Base-by-base conservation (phyloP, 2,113 vertebrate species). In the Paratilapia polleni region DNA sequence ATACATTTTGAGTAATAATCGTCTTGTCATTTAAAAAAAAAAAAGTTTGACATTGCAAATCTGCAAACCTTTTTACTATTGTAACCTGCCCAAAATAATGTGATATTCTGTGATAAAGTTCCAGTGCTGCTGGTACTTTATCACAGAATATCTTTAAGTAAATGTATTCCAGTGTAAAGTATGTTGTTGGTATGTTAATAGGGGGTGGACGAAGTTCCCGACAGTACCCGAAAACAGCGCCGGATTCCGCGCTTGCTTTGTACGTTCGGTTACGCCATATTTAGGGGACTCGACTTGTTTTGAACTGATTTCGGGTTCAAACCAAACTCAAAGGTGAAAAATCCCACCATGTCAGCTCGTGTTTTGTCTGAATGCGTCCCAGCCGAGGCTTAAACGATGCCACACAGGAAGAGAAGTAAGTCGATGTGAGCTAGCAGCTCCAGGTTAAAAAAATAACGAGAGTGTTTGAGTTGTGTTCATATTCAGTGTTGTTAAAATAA, bases 321-420 rank as follows among this genome's bases (percentile, higher is more conserved):
- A 1, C 1, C 5, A 17, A 4, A 0, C 4, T 8, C 8, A 36
- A 70, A 26, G 11, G 17, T n/a, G 36, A 4, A 73, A 34, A 22
- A 17, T 2, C 17, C 4, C 2, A 80, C 2, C 2, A 64, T 88
- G 75, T 31, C 41, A 4, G 2, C 2, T 15, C 1, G 1, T 7
- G 19, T 19, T 77, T 24, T 10, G 62, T 34, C 2, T 1, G 1
- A 1, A 77, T 87, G 64, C 13, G 4, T 64, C 76, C 58, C 12
- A 78, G 24, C 19, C 17, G 49, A 66, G 66, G 79, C 24, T 2
- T 82, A 61, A 85, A 81, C 31, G 5, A 93, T 91, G 91, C 34
- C 56, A 5, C 1, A 38, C 1, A 4, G 24, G 28, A 47, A 14
- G 11, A 62, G 14, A 79, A 78, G 94, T 95, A 80, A 94, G 93